Evolutionary conservation across 1,140 invertebrate genomes (phyloP), one percentile per base, ranked within the genome.

Genomic region (Tetramorium parvispinum): DNA sequence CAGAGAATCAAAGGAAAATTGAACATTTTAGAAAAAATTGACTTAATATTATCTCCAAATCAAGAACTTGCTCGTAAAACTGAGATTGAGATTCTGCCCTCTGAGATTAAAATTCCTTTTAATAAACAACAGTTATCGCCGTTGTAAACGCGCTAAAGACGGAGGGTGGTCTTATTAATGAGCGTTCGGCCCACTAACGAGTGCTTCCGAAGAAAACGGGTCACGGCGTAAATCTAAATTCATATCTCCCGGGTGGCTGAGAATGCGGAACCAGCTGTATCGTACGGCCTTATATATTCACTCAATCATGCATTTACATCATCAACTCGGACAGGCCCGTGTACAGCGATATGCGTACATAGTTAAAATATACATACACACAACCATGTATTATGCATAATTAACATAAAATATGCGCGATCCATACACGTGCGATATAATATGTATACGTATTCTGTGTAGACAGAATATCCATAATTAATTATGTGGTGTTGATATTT

Each of bases 221-320:
- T 88, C 81, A 10, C 16, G 57, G 27, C 51, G 37, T 85, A 85
- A 87, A 88, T 92, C 85, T 89, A 89, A 89, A 91, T 92, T 92
- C 87, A 91, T 89, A 87, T 61, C 63, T 88, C 91, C 85, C 91
- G 65, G 85, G 89, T 88, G 89, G 73, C 51, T 61, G 40, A 78
- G 85, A 83, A 87, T 88, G 66, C 61, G 73, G 63, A 75, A 89
- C 55, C 32, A 65, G 13, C n/a, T 32, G 49, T 27, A 71, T 7
- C 3, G 37, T 7, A 13, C 18, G 57, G 86, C 81, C 73, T 89
- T 85, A 87, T 79, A 89, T 89, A 91, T 92, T 90, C 53, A 88
- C 66, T 57, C 53, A 73, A 21, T 75, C 68, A 24, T 59, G 32
- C 27, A 59, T 46, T 43, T 46, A n/a, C 37, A 57, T 55, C 27